Evolutionary conservation across 2,888 invertebrate genomes (phyloP).

Genomic region (Labia minor): DNA sequence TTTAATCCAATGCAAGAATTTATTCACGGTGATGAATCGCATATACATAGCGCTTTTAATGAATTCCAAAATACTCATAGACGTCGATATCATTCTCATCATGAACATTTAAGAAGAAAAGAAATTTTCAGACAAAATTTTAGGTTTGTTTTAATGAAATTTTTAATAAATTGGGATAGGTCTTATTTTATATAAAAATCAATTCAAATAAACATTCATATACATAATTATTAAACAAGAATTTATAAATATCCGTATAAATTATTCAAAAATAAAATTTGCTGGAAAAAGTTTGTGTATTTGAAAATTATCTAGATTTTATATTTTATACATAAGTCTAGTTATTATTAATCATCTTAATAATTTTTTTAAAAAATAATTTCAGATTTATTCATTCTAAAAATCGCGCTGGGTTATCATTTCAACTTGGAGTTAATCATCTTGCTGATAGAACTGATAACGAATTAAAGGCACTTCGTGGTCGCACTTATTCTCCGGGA

Average conservation of each 20-base stretch:
- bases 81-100: slow-evolving; percentile 50
- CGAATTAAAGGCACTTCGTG: slow-evolving; percentile 65
- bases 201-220: too few relatives aligned
- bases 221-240: too few relatives aligned
- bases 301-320: slow-evolving; percentile 8
- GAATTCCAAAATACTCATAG: slow-evolving; percentile 62
- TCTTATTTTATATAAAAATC: neutral
- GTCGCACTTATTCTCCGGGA: slow-evolving; percentile 47
- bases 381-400: slow-evolving; percentile 63
- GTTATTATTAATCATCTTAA: too few relatives aligned
- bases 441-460: slow-evolving; percentile 69
- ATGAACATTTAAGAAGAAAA: slow-evolving; percentile 38
- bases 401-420: slow-evolving; percentile 65
- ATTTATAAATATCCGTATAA: too few relatives aligned
- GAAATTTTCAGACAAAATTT: neutral
- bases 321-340: neutral
- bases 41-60: slow-evolving; percentile 64
- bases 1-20: slow-evolving; percentile 94
- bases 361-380: too few relatives aligned
- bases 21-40: slow-evolving; percentile 57
- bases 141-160: too few relatives aligned
- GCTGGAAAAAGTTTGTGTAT: too few relatives aligned
- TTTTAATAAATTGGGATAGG: too few relatives aligned
- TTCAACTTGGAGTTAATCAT: slow-evolving; percentile 71
- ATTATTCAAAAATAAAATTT: too few relatives aligned